These are phyloP conservation scores for Neodontobutis hainanensis DNA, from an alignment of 2,113 vertebrate genomes.

Conservation along the genomic window DNA sequence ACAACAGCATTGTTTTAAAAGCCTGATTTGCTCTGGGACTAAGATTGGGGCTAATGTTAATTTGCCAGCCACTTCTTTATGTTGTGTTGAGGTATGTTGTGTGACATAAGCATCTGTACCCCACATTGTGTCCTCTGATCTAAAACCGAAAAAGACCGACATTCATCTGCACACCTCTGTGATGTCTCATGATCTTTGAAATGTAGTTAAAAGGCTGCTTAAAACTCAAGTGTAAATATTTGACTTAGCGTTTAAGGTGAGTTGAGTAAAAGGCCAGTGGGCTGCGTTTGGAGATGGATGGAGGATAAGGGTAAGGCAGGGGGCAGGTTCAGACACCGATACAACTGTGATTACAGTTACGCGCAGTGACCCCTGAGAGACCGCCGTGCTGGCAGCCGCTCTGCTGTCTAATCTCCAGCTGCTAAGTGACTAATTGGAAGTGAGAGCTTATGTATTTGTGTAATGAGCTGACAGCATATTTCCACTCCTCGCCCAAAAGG, in stretches of 20 bases:
- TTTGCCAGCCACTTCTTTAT: not conserved
- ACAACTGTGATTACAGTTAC: constrained; percentile 77
- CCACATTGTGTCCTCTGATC: not conserved
- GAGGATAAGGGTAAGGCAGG: constrained; percentile 17
- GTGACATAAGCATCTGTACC: not conserved
- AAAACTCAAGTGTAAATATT: constrained; percentile 53
- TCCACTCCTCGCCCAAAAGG: constrained; percentile 70
- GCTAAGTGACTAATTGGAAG: constrained; percentile 86
- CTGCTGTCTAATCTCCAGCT: constrained; percentile 78
- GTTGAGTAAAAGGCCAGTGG: constrained; percentile 36
- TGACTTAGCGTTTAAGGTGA: constrained; percentile 55
- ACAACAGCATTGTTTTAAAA: not conserved
- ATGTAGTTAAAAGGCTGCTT: constrained; percentile 36
- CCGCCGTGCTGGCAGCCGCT: constrained; percentile 75
- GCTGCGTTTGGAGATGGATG: constrained; percentile 47
- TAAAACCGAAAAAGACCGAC: constrained; percentile 14
- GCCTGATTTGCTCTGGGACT: not conserved
- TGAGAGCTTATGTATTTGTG: constrained; percentile 86
- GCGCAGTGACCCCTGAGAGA: constrained; percentile 74
- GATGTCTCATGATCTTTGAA: constrained; percentile 62
- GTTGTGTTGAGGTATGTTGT: not conserved
- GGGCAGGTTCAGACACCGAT: constrained; percentile 28
- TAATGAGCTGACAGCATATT: constrained; percentile 85
- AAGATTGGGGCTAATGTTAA: not conserved
- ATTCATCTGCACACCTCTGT: constrained; percentile 40